Base-by-base conservation (phyloP, 2,888 invertebrate species). In the Eupithecia subfuscata region DNA sequence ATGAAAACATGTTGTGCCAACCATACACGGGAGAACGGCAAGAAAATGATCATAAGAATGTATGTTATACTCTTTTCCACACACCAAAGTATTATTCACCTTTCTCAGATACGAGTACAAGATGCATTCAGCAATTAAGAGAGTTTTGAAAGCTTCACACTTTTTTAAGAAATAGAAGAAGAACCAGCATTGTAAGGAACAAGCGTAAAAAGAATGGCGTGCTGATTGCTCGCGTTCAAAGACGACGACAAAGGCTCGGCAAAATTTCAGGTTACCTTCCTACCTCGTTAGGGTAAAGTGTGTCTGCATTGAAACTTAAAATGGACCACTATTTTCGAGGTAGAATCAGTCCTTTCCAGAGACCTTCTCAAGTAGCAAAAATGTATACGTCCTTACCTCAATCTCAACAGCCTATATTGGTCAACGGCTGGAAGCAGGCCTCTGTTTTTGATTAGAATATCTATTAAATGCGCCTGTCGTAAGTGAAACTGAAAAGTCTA, bases 191-290 rank as follows among this genome's bases (percentile, higher is more conserved):
- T 69, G 60, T 75, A 56, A 34, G 71, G 76, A 78, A 82, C 74
- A 77, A 45, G 74, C 68, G 65, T 74, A 76, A 82, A 84, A 84
- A 87, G 86, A 89, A 89, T 86, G 80, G 86, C 73, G 80, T 73
- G 45, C 84, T 88, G 88, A 89, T 90, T 88, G 86, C 84, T 80
- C 82, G 80, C 74, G 72, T 75, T 64, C 64, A 34, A 72, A 72
- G 73, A 83, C 81, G 83, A 81, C 83, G 82, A 83, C 83, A 84
- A 85, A 80, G 82, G 25, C 65, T 72, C 34, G 56, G 69, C 74
- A 76, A 75, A 81, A 63, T 78, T 81, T 75, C 77, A 76, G 71
- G 78, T 75, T 25, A 12, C 12, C 56, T 56, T 22, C 56, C 60
- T 11, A 72, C 81, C 81, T 84, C 83, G 78, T 85, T 85, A 84